Conservation (phyloP, 2,113 vertebrate species). For the Macrotus californicus region DNA sequence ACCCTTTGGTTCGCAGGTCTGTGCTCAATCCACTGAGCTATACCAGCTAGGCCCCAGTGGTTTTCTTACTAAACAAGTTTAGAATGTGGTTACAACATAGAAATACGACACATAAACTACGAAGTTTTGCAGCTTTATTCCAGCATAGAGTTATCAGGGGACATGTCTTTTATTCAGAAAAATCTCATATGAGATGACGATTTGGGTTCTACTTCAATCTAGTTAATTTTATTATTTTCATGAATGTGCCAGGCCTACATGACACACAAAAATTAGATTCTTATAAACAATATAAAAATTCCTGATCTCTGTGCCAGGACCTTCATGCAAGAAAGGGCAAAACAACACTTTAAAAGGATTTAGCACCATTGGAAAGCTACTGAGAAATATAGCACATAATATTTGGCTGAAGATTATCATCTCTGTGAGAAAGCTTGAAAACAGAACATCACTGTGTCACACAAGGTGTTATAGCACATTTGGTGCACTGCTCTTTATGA, state of each 20-base stretch:
- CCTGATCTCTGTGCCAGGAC: conserved; percentile 25
- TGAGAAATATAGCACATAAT: conserved; percentile 24
- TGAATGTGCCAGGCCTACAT: not conserved
- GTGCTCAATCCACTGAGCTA: too few relatives aligned
- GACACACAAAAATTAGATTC: conserved; percentile 22
- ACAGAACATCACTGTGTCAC: not conserved
- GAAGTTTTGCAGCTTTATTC: not conserved
- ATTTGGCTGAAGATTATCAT: conserved; percentile 15
- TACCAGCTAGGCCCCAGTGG: too few relatives aligned
- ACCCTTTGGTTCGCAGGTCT: too few relatives aligned
- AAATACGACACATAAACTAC: not conserved
- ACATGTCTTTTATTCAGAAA: not conserved
- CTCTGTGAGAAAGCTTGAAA: conserved; percentile 30
- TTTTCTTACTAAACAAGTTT: conserved; percentile 20
- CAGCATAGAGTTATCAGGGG: not conserved
- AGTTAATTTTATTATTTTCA: conserved; percentile 49
- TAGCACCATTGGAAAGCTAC: conserved; percentile 41
- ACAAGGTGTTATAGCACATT: conserved; percentile 3
- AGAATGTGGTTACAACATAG: not conserved
- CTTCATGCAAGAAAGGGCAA: conserved; percentile 37
- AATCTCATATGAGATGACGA: conserved; percentile 3
- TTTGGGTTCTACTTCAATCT: conserved; percentile 7
- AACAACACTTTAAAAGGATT: conserved; percentile 46
- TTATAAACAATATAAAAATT: not conserved
- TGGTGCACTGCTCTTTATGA: not conserved